Base-by-base conservation (phyloP, 2,113 vertebrate genomes). In the Orientallactaga bullata region DNA sequence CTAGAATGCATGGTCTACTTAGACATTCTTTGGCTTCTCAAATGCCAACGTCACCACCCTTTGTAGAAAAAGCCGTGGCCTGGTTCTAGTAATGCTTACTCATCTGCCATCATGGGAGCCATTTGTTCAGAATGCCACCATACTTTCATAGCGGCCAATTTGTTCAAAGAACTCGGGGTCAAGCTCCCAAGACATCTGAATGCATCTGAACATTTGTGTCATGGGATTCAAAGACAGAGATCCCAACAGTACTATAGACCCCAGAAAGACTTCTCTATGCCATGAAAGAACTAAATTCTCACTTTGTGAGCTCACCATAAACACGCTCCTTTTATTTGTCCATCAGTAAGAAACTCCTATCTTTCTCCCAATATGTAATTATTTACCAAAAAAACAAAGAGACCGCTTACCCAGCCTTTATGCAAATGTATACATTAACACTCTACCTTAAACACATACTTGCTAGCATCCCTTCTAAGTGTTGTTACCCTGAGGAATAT, bases 351-450 rank as follows among this genome's bases (percentile, higher is more conserved):
- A 63, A 81, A 90, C 4, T 3, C 73, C 20, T 21, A 16, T 51
- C 26, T 35, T 91, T 63, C 55, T 66, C 35, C 17, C 30, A 26
- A 84, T 39, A 5, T 42, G 47, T 39, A 79, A 28, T 60, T 88
- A 60, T 87, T 85, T 32, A 74, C 10, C 68, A 84, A 42, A 82
- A 94, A 95, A 23, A 32, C 26, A n/a, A 86, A 94, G 58, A 71
- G 39, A 11, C 3, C 58, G 28, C 47, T 61, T 71, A 82, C 4
- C 7, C 37, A 35, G 32, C 74, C 18, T 65, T 68, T 58, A 28
- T 78, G 32, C 42, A 61, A 83, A 79, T 39, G 18, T 35, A 6
- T 37, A 17, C 26, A 23, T 12, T 77, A 24, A 24, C 3, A 30
- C 58, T 68, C 30, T 66, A 83, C 35, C 24, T 30, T 90, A 92